Base-by-base conservation (phyloP, 2,113 vertebrate genomes). In the Channa maculata region DNA sequence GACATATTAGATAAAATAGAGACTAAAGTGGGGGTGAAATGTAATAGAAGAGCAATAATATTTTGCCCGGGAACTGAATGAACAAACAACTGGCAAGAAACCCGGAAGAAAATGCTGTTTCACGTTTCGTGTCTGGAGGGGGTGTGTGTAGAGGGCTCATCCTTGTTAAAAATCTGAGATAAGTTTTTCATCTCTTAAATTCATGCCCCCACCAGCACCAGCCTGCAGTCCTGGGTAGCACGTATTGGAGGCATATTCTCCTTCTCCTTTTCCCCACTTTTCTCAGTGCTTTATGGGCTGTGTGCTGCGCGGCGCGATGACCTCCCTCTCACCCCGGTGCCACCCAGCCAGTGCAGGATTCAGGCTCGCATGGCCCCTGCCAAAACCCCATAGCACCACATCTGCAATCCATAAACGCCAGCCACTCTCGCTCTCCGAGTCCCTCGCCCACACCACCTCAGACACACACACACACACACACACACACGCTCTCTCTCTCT, bases 381-480 rank as follows among this genome's bases (percentile, higher is more conserved):
- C 94, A 94, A 94, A 95, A 93, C 91, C 94, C 92, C 92, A 92
- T 79, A 92, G 92, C 92, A 80, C 92, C 93, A 95, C 94, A 95
- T 95, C 94, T 95, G 94, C 90, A 94, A 95, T 92, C 94, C 93
- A 95, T 95, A 95, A 95, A 95, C 93, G 88, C 93, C 91, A 94
- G 93, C 91, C 91, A 91, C 90, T 92, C 92, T 93, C 71, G 53
- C 90, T 92, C 91, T 92, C 89, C 71, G 79, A 85, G 88, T 91
- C 92, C 86, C 87, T 94, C 90, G 57, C 94, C 90, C 94, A 90
- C 90, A 92, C 79, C 38, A 65, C 85, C 71, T 85, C 77, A 69
- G 83, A 85, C 90, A 84, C 87, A 88, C 89, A 87, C 89, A 88
- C 86, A 24, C 24, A 24, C 24, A 24, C 24, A 24, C 24, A 24